Percentiles rank a stretch among this genome's conserved stretches.
Conservation (phyloP, 2,113 vertebrate species). For the Eptesicus fuscus region DNA sequence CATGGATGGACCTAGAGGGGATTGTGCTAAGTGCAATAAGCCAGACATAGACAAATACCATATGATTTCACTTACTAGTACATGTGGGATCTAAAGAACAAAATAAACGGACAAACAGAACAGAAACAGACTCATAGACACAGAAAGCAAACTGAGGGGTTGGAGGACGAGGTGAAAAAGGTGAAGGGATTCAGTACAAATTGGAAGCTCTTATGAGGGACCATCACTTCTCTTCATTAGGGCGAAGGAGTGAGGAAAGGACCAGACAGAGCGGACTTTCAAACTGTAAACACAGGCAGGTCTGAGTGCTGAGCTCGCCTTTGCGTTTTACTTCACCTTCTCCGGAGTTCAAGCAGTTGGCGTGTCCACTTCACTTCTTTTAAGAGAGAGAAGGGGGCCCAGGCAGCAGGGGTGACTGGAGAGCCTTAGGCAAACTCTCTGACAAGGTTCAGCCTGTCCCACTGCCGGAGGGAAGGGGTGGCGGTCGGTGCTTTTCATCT, state of each 20-base stretch:
- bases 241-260: too few relatives aligned
- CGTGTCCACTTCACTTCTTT: too few relatives aligned
- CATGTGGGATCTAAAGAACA: neutral
- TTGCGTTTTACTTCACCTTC: too few relatives aligned
- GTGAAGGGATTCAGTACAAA: neutral
- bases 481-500: slow-evolving; percentile 99
- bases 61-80: too few relatives aligned
- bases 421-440: slow-evolving; percentile 95
- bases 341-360: too few relatives aligned
- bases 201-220: too few relatives aligned
- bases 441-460: slow-evolving; percentile 98
- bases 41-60: neutral
- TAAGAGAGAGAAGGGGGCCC: slow-evolving; percentile 50
- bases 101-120: neutral
- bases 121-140: neutral
- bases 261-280: too few relatives aligned
- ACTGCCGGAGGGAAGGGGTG: slow-evolving; percentile 97
- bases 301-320: too few relatives aligned
- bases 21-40: neutral
- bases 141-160: neutral
- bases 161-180: neutral
- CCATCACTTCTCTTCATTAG: too few relatives aligned
- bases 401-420: slow-evolving; percentile 96
- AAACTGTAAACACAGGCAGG: too few relatives aligned
- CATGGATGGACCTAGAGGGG: neutral